Base-by-base conservation (phyloP, 1,140 invertebrate species). In the Melanaphis sacchari region DNA sequence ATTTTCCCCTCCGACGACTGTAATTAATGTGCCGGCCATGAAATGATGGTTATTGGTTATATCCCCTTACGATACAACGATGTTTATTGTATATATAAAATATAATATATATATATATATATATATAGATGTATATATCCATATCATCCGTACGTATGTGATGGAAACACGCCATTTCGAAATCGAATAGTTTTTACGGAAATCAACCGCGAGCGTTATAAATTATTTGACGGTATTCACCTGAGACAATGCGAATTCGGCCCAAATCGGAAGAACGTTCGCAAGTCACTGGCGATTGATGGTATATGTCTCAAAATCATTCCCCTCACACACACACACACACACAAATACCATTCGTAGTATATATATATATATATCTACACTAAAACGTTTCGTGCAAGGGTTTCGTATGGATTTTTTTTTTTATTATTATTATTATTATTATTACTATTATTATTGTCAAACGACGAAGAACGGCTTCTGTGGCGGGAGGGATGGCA, bases 371-470 rank as follows among this genome's bases (percentile, higher is more conserved):
- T 84, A 41, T 49, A 15, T 85, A 41, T 85, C 11, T 26, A 11
- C 40, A 43, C 26, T 21, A 9, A 4, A 22, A 15, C 8, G 40
- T 26, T 7, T 31, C 31, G 2, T 31, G 2, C 36, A 22, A 26
- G 88, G 36, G 88, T 52, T 89, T 89, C 88, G 88, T 89, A 89
- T 89, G 88, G 88, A 89, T 52, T 89, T 52, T 89, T 54, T 54
- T 52, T 38, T 54, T 6, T 40, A 11, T n/a, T 82, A 22, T 82
- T 82, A 22, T 54, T 54, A 54, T 66, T 66, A 66, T 66, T 66
- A 66, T 66, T 66, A 66, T 66, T n/a, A 66, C 36, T 40, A 84
- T 87, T 46, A n/a, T 46, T 52, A 89, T 54, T 54, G n/a, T 89
- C n/a, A 36, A 89, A 89, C 43, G 36, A 89, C 43, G 46, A 38